Evolutionary conservation across 2,888 invertebrate genomes (phyloP).

Genomic region (Bursaphelenchus okinawaensis): DNA sequence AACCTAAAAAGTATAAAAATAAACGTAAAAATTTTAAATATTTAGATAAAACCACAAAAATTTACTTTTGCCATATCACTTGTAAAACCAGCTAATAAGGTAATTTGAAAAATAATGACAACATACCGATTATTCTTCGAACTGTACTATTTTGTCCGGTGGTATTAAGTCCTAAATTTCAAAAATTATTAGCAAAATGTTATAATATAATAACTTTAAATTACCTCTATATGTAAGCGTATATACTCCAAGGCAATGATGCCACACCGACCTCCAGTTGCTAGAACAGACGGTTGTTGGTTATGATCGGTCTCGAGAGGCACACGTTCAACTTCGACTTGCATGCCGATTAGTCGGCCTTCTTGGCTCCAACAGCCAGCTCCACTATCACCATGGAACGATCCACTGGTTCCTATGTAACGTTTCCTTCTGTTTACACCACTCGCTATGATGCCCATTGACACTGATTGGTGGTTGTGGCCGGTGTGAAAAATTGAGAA

Average conservation of each 20-base stretch:
- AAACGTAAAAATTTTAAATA: conserved; percentile 1
- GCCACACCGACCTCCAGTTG: background rate
- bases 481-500: background rate
- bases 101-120: too few species aligned
- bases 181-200: background rate
- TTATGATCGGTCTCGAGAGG: background rate
- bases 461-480: background rate
- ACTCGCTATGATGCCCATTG: background rate
- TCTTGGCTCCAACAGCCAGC: background rate
- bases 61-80: too few species aligned
- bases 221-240: background rate
- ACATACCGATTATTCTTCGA: too few species aligned
- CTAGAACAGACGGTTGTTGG: background rate
- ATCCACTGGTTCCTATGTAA: background rate
- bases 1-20: conserved; percentile 65
- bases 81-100: too few species aligned
- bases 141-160: too few species aligned
- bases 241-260: background rate
- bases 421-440: background rate
- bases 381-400: background rate
- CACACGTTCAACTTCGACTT: background rate
- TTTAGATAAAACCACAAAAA: too few species aligned
- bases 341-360: background rate
- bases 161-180: background rate
- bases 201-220: background rate